These are phyloP conservation scores for Stegophylla sp. DNA, from an alignment of 2,888 invertebrate species.

Conservation along the genomic window DNA sequence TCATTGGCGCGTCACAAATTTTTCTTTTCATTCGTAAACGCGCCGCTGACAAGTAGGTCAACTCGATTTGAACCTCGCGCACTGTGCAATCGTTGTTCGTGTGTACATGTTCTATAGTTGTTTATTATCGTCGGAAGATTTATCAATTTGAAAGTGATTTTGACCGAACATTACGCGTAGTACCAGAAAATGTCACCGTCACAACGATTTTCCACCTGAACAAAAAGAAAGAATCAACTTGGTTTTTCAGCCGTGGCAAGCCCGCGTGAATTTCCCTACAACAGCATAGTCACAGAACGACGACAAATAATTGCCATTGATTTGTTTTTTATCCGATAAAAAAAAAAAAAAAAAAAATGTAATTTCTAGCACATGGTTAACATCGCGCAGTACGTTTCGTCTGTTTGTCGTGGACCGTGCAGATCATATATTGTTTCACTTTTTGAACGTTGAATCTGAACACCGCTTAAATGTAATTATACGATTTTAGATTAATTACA, in stretches of 20 bases:
- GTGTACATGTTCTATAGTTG: neutral
- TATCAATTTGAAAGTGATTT: constrained; percentile 42
- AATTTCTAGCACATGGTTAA: neutral
- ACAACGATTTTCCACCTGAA: constrained; percentile 18
- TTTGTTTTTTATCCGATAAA: constrained; percentile 2
- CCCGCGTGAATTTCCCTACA: neutral
- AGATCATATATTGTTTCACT: neutral
- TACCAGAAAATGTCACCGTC: neutral
- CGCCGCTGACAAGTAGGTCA: constrained; percentile 35
- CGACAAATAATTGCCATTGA: constrained; percentile 4
- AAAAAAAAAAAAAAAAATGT: neutral
- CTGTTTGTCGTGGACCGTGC: constrained; percentile 12
- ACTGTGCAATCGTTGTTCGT: neutral
- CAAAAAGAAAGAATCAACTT: constrained; percentile 29
- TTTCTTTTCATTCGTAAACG: neutral
- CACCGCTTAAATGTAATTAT: too few relatives aligned
- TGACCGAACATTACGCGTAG: constrained; percentile 1
- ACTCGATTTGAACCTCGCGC: neutral
- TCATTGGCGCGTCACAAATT: neutral
- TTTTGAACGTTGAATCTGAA: neutral
- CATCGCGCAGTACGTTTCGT: neutral
- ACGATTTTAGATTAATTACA: too few relatives aligned
- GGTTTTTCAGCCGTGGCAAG: constrained; percentile 31
- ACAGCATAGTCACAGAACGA: neutral
- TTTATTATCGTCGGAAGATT: constrained; percentile 21